Base-by-base conservation (phyloP, 2,888 invertebrate genomes). In the Spialia ferax region DNA sequence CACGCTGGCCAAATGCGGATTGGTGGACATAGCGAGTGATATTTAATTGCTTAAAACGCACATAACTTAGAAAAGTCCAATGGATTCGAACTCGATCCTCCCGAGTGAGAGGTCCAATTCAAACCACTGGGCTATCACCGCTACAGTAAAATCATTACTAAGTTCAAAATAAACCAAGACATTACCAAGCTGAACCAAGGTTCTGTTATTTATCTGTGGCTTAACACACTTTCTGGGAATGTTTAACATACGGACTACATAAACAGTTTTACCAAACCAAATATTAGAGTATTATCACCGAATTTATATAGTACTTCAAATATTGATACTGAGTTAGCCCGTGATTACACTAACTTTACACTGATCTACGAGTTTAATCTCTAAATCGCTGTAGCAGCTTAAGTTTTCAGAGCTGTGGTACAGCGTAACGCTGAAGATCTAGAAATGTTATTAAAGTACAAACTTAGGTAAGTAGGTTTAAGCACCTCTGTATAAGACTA, bases 351-450 rank as follows among this genome's bases (percentile, higher is more conserved):
- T 50, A 45, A 45, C 45, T 45, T 45, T 45, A 22, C 22, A 13
- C 50, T 13, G 50, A 22, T 50, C 1, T 22, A 22, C 50, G 13
- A 50, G 11, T 11, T 22, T 50, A 22, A 50, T 50, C 50, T 50
- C 22, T 50, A 18, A 45, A 45, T 22, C 22, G 13, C 42, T 42
- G 50, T 50, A 22, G 1, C 13, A 50, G 13, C 22, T 50, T 22
- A 50, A 50, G 50, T 45, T 45, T 45, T 45, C 45, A 4, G 22
- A 50, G 50, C 20, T 50, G 50, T 48, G 20, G 48, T 20, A 48
- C 20, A 20, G 48, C 20, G 45, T 8, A 48, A 20, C 20, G 48
- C 15, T 15, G 8, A 38, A 5, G 4, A 48, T 0, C 10, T 18
- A 20, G 18, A 48, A 18, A 20, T 48, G 20, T 48, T 48, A 20